Base-by-base conservation (phyloP, 1,140 invertebrate genomes). In the Lasioglossum albipes region DNA sequence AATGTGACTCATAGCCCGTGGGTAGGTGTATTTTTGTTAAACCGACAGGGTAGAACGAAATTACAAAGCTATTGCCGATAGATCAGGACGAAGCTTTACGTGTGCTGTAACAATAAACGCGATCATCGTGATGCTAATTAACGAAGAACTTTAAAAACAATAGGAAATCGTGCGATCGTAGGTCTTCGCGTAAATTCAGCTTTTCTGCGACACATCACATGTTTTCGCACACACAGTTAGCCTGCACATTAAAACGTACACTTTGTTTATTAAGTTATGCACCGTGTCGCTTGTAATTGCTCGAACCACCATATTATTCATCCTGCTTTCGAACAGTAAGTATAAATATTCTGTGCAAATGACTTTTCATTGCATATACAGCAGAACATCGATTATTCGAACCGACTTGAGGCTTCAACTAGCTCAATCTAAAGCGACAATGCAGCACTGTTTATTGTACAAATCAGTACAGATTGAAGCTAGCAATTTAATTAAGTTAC, bases 21-120 rank as follows among this genome's bases (percentile, higher is more conserved):
- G 73, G 77, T 79, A 79, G 77, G 77, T 49, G 77, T 79, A 66
- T 22, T 67, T 74, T 79, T 74, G 77, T 66, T 74, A 79, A 79
- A 74, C 69, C 70, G 54, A 31, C 36, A 4, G 42, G 9, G 52
- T 64, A 18, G n/a, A 9, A 18, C 18, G n/a, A 7, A 7, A 72
- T 16, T 6, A 68, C n/a, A 1, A 5, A 9, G 57, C 20, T 72
- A 69, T 54, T 36, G 16, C 64, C n/a, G 13, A 66, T 42, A 65
- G 65, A 42, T 5, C 7, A n/a, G 27, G 7, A 36, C 18, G 6
- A 65, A 4, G 70, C 77, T 79, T 79, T 72, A 49, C 9, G 66
- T 74, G 71, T 67, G 70, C 61, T 79, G 41, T 65, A 64, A 57
- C 54, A 12, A 2, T 41, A 72, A 31, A 27, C 41, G 22, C 27